phyloP scores from a whole-genome alignment of 2,797 vertebrate species.

The Sebastolobus alascanus region DNA sequence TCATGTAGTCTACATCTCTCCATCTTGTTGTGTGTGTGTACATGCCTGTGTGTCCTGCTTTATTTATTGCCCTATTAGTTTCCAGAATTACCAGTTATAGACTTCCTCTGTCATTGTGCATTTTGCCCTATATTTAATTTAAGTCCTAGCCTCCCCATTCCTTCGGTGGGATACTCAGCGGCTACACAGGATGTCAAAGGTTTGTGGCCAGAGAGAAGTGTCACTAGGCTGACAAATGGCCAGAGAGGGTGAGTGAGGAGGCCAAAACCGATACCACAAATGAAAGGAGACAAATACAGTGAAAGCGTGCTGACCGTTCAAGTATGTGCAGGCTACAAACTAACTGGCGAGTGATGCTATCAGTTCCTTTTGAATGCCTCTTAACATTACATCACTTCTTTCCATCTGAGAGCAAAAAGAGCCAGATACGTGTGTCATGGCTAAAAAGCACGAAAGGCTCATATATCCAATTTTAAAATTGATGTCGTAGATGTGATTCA shows the following conservation, averaged over 20 bases:
- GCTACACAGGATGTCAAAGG: slow-evolving; percentile 33
- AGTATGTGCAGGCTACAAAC: background rate
- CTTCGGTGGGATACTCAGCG: slow-evolving; percentile 10
- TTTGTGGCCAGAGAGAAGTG: slow-evolving; percentile 28
- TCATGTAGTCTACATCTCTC: slow-evolving; percentile 39
- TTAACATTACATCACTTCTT: slow-evolving; percentile 39
- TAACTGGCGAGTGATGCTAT: slow-evolving; percentile 27
- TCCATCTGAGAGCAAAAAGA: slow-evolving; percentile 32
- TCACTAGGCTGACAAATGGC: slow-evolving; percentile 17
- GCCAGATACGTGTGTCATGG: slow-evolving; percentile 19
- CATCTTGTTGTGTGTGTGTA: slow-evolving; percentile 10
- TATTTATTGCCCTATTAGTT: slow-evolving; percentile 51
- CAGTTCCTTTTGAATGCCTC: slow-evolving; percentile 30
- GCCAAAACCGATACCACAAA: slow-evolving; percentile 37
- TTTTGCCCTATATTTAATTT: slow-evolving; percentile 21
- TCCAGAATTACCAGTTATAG: slow-evolving; percentile 45
- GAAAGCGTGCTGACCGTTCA: slow-evolving; percentile 19
- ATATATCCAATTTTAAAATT: slow-evolving; percentile 28
- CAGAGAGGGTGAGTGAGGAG: slow-evolving; percentile 3
- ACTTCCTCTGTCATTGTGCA: slow-evolving; percentile 25
- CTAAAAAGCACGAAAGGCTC: slow-evolving; percentile 24
- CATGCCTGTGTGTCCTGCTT: slow-evolving; percentile 11
- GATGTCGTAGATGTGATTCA: slow-evolving; percentile 32
- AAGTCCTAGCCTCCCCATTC: slow-evolving; percentile 1
- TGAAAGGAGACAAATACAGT: slow-evolving; percentile 23